Evolutionary conservation across 2,797 vertebrate species (phyloP), one percentile per base, ranked within the genome.

Genomic region (Xiphophorus birchmanni): DNA sequence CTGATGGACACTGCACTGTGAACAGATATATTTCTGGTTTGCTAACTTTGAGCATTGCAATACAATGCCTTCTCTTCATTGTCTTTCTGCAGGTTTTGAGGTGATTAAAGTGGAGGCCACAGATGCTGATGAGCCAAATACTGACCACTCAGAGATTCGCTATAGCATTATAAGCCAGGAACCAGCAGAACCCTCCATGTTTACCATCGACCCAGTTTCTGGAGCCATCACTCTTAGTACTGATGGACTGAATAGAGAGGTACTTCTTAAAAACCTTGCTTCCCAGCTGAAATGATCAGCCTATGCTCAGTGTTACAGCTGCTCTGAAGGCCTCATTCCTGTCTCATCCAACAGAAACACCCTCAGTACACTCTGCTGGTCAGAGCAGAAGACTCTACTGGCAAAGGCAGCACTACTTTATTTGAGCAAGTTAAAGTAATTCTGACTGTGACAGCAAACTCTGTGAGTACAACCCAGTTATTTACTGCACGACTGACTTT

Each of bases 281-380:
- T 17, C 52, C 52, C 7, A 54, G 23, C 52, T 54, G 52, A 54
- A 54, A 54, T 54, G 52, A 54, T 26, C 52, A 54, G 52, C 8
- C 18, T 23, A 3, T 10, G 18, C 21, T 54, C 50, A 23, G 50
- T 52, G 50, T 23, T 52, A 8, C 60, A 65, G 29, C 13, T 37
- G 5, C 60, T 37, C 29, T 17, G 29, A 35, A 37, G n/a, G 21
- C 37, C 32, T 37, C 8, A 17, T 3, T 67, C 35, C 17, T 67
- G 11, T 47, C 17, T 65, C n/a, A 5, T 47, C 29, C 37, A 37
- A 73, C 95, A 98, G 97, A 93, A 79, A 82, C 78, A 83, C 47
- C 89, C 94, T 15, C 83, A 82, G 40, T 98, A 98, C 87, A 97
- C 94, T 0, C 86, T 99, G 91, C 26, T 37, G 10, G 86, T 99